Evolutionary conservation across 2,888 invertebrate genomes (phyloP).

Genomic region (Pristionchus maxplancki): DNA sequence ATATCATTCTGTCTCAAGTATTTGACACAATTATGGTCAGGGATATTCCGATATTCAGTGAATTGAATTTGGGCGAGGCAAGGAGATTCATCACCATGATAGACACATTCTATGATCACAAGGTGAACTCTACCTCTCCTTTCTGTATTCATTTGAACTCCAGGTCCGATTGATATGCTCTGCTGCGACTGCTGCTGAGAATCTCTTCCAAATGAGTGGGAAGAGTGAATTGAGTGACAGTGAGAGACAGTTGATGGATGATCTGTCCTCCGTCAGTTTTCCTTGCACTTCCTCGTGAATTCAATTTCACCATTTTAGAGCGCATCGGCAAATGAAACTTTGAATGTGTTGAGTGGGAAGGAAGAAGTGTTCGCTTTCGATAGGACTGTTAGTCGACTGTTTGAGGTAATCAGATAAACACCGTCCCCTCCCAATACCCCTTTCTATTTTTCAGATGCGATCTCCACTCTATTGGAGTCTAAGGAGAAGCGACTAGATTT

Average conservation of each 20-base stretch:
- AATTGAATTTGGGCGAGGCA: slow-evolving; percentile 88
- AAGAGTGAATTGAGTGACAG: slow-evolving; percentile 83
- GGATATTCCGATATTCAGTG: slow-evolving; percentile 89
- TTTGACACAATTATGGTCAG: slow-evolving; percentile 96
- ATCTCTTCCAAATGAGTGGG: slow-evolving; percentile 84
- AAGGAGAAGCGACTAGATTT: slow-evolving; percentile 54
- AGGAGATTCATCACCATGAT: slow-evolving; percentile 96
- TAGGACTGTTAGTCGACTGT: slow-evolving; percentile 91
- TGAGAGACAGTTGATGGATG: slow-evolving; percentile 94
- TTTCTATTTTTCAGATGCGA: slow-evolving; percentile 93
- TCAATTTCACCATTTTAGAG: not conserved
- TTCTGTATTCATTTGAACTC: slow-evolving; percentile 57
- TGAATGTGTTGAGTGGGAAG: slow-evolving; percentile 95
- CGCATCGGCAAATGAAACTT: slow-evolving; percentile 81
- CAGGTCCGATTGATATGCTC: slow-evolving; percentile 88
- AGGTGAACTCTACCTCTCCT: slow-evolving; percentile 81
- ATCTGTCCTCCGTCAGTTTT: slow-evolving; percentile 84
- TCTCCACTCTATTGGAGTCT: slow-evolving; percentile 90
- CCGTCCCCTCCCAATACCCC: not conserved
- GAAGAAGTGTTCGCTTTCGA: slow-evolving; percentile 98
- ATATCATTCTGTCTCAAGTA: slow-evolving; percentile 91
- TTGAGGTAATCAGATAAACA: slow-evolving; percentile 88
- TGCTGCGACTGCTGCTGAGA: slow-evolving; percentile 86
- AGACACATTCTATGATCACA: slow-evolving; percentile 95
- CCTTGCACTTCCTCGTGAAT: not conserved